Evolutionary conservation across 2,113 vertebrate species (phyloP), one percentile per base, ranked within the genome.

Genomic region (Heliornis fulica): DNA sequence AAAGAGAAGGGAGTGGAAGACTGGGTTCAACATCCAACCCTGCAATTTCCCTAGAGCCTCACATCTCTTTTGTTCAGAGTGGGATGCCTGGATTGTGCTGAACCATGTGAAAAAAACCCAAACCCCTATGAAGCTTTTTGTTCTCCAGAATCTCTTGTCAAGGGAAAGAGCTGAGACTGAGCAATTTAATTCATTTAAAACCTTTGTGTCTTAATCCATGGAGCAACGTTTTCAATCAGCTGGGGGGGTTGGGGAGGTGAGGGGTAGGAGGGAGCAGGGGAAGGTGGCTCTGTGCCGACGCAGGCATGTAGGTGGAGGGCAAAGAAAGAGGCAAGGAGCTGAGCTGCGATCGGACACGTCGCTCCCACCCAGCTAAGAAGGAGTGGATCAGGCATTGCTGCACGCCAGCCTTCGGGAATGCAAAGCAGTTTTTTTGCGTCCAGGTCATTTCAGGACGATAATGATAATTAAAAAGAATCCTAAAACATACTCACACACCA

Each of bases 161-260:
- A 71, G 74, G 15, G 56, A 86, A 95, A 78, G 13, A 90, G 83
- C 82, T 86, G 75, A 94, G 82, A 81, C 28, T 7, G 5, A 83
- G 61, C 61, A 83, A 93, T 94, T 93, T 90, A 83, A 93, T 92
- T 86, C 64, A 78, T 12, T 78, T 87, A 34, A 56, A 43, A 90
- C 40, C 68, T 88, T 78, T 87, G 36, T 86, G 64, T 94, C 90
- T 95, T 93, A 96, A 89, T 87, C 89, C 36, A 34, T 1, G 16
- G 65, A 90, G 40, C 22, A 43, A 68, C 31, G 50, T 71, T 92
- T 96, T 83, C 83, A 70, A 63, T 59, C 79, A 83, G 63, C 46
- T 46, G 21, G 8, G 6, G 32, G 7, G 11, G 34, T n/a, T n/a
- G n/a, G n/a, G n/a, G n/a, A n/a, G n/a, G n/a, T n/a, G n/a, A n/a